Conservation (phyloP, 2,113 vertebrate species). For the Xyliphius kryptos region DNA sequence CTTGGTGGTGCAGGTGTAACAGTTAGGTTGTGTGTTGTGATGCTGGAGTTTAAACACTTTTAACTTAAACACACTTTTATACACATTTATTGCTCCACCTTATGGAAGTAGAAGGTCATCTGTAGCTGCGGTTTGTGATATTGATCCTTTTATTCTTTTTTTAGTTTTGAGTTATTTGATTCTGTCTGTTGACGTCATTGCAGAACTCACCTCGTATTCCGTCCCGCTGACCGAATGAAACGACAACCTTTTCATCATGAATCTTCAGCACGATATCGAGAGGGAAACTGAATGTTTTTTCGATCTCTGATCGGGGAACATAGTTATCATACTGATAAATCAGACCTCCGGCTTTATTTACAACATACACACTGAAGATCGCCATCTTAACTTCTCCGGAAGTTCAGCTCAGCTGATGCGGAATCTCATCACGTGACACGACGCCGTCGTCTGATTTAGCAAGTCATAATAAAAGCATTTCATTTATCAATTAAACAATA, state of each 20-base stretch:
- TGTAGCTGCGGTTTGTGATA: no score
- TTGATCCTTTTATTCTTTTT: no score
- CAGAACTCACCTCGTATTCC: constrained; percentile 77
- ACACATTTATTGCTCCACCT: no score
- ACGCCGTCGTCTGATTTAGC: not conserved
- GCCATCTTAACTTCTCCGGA: constrained; percentile 67
- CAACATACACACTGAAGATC: constrained; percentile 92
- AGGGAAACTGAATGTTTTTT: constrained; percentile 91
- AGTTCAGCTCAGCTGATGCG: constrained; percentile 39
- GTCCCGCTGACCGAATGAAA: constrained; percentile 90
- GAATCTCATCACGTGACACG: constrained; percentile 31
- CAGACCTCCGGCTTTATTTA: constrained; percentile 92
- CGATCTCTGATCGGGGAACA: constrained; percentile 77
- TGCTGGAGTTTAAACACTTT: no score
- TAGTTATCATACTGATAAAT: constrained; percentile 92
- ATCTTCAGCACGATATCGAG: constrained; percentile 89
- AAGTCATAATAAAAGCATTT: not conserved
- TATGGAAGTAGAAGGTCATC: no score
- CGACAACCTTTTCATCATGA: constrained; percentile 86
- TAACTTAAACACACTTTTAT: no score
- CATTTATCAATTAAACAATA: no score
- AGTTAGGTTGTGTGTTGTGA: no score
- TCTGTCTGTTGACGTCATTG: no score
- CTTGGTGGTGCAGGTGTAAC: no score
- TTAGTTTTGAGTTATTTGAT: no score